phyloP scores from a whole-genome alignment of 2,888 invertebrate species.

The Campopleginae sp. region DNA sequence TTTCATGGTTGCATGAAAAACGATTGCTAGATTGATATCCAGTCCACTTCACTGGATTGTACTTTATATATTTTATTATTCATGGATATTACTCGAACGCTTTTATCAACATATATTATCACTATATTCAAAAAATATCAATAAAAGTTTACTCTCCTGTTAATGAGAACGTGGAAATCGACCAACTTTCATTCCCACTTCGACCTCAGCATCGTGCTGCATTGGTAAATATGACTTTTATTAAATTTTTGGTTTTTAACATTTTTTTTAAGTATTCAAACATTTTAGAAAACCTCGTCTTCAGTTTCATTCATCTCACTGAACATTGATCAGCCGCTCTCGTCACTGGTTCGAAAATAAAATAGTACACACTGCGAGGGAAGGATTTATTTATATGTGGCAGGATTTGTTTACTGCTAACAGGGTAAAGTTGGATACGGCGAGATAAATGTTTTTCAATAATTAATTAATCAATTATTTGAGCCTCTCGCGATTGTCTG shows the following conservation, averaged over 20 bases:
- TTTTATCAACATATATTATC: neutral
- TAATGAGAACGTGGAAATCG: neutral
- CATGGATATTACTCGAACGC: neutral
- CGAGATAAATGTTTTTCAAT: too few species aligned
- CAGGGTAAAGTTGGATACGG: too few species aligned
- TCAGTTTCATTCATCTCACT: too few species aligned
- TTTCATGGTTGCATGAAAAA: neutral
- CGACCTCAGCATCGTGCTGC: neutral
- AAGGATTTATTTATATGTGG: too few species aligned
- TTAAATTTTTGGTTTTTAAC: neutral
- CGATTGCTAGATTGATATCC: slow-evolving; percentile 17
- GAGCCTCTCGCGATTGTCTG: too few species aligned
- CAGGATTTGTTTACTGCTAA: too few species aligned
- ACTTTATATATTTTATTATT: slow-evolving; percentile 8
- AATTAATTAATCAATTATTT: too few species aligned
- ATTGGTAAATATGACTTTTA: neutral
- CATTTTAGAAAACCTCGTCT: too few species aligned
- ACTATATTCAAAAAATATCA: neutral
- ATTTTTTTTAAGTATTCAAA: too few species aligned
- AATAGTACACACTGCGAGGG: too few species aligned
- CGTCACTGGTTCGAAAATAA: too few species aligned
- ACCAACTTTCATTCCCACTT: neutral
- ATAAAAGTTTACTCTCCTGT: neutral
- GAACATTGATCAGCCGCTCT: too few species aligned
- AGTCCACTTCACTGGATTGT: neutral